Conservation (phyloP, 2,888 invertebrate genomes). For the Rhagium mordax region DNA sequence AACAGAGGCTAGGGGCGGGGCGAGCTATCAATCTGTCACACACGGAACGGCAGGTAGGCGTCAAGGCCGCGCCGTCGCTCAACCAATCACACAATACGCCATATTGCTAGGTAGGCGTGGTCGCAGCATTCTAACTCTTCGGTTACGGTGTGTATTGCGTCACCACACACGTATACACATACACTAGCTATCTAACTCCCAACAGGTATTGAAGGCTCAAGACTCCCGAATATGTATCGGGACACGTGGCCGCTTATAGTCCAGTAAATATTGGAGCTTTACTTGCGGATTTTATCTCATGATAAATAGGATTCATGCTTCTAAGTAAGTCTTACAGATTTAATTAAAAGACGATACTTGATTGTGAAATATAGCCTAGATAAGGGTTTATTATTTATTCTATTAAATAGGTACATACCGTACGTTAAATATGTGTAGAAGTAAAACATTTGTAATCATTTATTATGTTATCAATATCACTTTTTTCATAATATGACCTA, state of each 20-base stretch:
- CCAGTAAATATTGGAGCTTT: constrained; percentile 26
- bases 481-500: no score
- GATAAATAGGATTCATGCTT: constrained; percentile 29
- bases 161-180: constrained; percentile 48
- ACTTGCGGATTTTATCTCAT: constrained; percentile 15
- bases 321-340: constrained; percentile 8
- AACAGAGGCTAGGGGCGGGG: constrained; percentile 56
- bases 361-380: background rate
- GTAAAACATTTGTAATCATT: no score
- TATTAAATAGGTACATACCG: background rate
- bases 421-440: background rate
- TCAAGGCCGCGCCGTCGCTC: constrained; percentile 64
- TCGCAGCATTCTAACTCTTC: constrained; percentile 63
- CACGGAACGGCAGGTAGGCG: constrained; percentile 67
- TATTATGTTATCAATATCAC: no score
- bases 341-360: background rate
- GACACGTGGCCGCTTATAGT: constrained; percentile 43
- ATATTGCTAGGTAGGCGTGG: constrained; percentile 79
- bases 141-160: constrained; percentile 60
- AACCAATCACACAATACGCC: constrained; percentile 78
- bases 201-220: constrained; percentile 50
- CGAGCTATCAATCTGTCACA: constrained; percentile 46
- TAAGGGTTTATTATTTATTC: background rate
- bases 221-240: constrained; percentile 18
- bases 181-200: constrained; percentile 36